A percentile compares a stretch with the other conserved stretches of the same genome.
These are phyloP conservation scores for Carassius carassius DNA, from an alignment of 2,113 vertebrate species.

Conservation along the genomic window DNA sequence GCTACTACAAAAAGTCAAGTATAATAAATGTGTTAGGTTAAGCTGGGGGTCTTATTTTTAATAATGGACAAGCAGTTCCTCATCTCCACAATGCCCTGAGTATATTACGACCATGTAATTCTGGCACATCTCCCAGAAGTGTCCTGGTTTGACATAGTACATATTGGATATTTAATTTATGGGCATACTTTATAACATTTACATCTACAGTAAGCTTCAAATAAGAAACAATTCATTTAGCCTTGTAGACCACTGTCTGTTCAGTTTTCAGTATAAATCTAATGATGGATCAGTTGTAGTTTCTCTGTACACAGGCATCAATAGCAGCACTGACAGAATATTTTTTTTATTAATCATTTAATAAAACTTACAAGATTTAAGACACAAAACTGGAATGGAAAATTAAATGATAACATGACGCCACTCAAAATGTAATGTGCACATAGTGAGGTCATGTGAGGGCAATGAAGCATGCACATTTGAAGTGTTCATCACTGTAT, in stretches of 20 bases:
- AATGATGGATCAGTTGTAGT: not conserved
- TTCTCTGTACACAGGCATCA: not conserved
- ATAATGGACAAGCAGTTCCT: conserved; percentile 12
- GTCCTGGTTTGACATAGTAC: conserved; percentile 17
- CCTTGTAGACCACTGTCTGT: not conserved
- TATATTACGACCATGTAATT: conserved; percentile 22
- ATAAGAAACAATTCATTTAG: not conserved
- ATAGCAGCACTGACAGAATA: too few relatives aligned
- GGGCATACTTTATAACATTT: conserved; percentile 12
- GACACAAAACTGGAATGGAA: not conserved
- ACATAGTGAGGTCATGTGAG: not conserved
- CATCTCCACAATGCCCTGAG: conserved; percentile 2
- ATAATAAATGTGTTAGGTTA: conserved; percentile 16
- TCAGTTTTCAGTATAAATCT: not conserved
- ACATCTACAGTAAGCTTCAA: not conserved
- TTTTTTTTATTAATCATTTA: not conserved
- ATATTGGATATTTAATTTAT: conserved; percentile 25
- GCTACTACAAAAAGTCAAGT: not conserved
- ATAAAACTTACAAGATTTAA: not conserved
- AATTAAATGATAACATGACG: not conserved
- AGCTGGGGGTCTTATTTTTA: conserved; percentile 17
- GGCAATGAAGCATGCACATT: not conserved
- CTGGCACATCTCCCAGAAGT: conserved; percentile 37
- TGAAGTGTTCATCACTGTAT: not conserved
- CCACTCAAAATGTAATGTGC: not conserved